A percentile compares a stretch with the other conserved stretches of the same genome.
These are phyloP conservation scores for Centropus unirufus DNA, from an alignment of 2,113 vertebrate genomes.

Conservation along the genomic window DNA sequence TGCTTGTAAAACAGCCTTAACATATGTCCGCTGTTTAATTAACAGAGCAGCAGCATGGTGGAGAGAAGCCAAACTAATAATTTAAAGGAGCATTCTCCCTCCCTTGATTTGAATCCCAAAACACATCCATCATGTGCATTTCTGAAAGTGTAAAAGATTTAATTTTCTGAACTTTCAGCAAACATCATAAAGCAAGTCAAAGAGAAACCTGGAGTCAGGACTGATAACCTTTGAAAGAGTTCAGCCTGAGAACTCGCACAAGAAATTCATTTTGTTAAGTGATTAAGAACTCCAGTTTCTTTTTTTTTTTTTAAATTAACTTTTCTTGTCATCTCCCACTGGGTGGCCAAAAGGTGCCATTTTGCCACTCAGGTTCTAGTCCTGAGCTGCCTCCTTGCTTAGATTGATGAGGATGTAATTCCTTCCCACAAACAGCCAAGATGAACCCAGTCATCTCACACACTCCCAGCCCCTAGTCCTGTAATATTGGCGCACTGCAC, in stretches of 20 bases:
- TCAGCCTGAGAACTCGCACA: slow-evolving; percentile 32
- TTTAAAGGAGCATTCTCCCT: slow-evolving; percentile 74
- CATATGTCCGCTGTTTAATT: slow-evolving; percentile 80
- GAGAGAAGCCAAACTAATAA: slow-evolving; percentile 78
- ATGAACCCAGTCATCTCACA: background rate
- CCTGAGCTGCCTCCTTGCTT: background rate
- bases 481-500: background rate
- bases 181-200: slow-evolving; percentile 77
- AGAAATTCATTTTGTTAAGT: slow-evolving; percentile 54
- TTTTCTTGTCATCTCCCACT: slow-evolving; percentile 32
- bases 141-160: slow-evolving; percentile 75
- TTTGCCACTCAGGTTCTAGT: slow-evolving; percentile 11
- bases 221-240: slow-evolving; percentile 33
- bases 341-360: slow-evolving; percentile 1
- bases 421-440: background rate
- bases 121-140: slow-evolving; percentile 76
- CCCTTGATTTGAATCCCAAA: slow-evolving; percentile 73
- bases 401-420: slow-evolving; percentile 3
- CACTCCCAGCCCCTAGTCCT: background rate
- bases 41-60: slow-evolving; percentile 74
- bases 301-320: background rate
- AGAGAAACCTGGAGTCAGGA: slow-evolving; percentile 66
- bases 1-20: slow-evolving; percentile 78
- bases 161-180: slow-evolving; percentile 77
- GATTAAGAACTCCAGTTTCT: background rate